Evolutionary conservation across 92 coral and sea anemone genomes (phyloP).

Genomic region (Siderastrea radians): DNA sequence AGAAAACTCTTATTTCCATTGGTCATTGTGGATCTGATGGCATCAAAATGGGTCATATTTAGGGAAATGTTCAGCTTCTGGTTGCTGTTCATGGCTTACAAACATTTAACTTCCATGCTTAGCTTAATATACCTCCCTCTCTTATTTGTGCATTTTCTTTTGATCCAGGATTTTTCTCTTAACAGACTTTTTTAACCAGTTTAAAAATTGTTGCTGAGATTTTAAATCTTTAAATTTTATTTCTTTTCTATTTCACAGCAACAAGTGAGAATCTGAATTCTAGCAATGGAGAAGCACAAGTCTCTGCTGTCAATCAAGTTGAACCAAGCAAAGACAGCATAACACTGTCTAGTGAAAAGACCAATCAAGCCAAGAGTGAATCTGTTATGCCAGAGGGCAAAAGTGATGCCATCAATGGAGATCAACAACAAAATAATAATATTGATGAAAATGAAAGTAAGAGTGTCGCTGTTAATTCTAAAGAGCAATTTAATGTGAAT

Average conservation of each 20-base stretch:
- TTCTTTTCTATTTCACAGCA: conserved; percentile 2
- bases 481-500: conserved; percentile 1
- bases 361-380: background rate
- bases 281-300: background rate
- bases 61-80: too few relatives aligned
- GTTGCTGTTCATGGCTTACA: too few relatives aligned
- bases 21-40: too few relatives aligned
- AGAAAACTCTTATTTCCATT: too few relatives aligned
- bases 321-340: background rate
- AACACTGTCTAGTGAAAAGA: conserved; percentile 10
- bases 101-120: too few relatives aligned
- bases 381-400: conserved; percentile 6
- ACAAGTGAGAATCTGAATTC: background rate
- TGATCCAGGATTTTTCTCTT: background rate
- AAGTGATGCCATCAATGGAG: background rate
- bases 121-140: background rate
- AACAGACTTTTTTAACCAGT: background rate
- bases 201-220: background rate
- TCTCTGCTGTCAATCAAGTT: background rate
- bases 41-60: too few relatives aligned
- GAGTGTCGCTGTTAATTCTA: conserved; percentile 6
- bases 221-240: background rate
- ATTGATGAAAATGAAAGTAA: background rate
- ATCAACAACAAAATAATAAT: conserved; percentile 17
- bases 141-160: background rate